Conservation (phyloP, 2,888 invertebrate genomes). For the Phanerotoma sp. region DNA sequence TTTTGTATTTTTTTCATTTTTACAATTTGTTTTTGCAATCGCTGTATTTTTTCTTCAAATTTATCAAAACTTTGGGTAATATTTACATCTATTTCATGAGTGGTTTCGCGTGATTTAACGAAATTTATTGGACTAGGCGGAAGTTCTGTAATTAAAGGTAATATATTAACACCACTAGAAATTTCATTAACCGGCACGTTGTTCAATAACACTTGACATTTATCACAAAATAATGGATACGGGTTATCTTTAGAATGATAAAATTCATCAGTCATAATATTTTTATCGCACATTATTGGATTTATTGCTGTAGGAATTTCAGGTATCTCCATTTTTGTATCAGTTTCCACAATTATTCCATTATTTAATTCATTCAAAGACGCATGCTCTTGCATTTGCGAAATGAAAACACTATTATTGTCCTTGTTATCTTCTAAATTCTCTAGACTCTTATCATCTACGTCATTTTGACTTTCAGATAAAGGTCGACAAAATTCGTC, state of each 20-base stretch:
- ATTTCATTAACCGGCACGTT: slow-evolving; percentile 41
- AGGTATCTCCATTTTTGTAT: too few relatives aligned
- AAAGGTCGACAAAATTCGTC: too few relatives aligned
- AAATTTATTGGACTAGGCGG: too few relatives aligned
- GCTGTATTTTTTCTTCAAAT: slow-evolving; percentile 36
- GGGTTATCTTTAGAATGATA: slow-evolving; percentile 31
- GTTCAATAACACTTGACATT: slow-evolving; percentile 36
- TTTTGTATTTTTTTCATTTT: not conserved
- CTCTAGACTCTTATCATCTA: too few relatives aligned
- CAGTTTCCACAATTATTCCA: too few relatives aligned
- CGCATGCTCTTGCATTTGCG: too few relatives aligned
- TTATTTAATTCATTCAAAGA: too few relatives aligned
- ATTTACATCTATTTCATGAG: not conserved
- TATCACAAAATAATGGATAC: slow-evolving; percentile 43
- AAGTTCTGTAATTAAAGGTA: slow-evolving; percentile 22
- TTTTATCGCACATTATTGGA: slow-evolving; percentile 29
- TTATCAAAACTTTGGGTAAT: slow-evolving; percentile 24
- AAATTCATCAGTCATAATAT: slow-evolving; percentile 37
- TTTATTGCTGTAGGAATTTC: too few relatives aligned
- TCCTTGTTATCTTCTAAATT: too few relatives aligned
- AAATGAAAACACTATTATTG: too few relatives aligned
- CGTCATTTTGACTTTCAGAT: too few relatives aligned
- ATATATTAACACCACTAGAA: slow-evolving; percentile 39
- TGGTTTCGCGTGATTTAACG: not conserved
- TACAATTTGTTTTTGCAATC: slow-evolving; percentile 17